Conservation (phyloP, 2,113 vertebrate genomes). For the Uria aalge region DNA sequence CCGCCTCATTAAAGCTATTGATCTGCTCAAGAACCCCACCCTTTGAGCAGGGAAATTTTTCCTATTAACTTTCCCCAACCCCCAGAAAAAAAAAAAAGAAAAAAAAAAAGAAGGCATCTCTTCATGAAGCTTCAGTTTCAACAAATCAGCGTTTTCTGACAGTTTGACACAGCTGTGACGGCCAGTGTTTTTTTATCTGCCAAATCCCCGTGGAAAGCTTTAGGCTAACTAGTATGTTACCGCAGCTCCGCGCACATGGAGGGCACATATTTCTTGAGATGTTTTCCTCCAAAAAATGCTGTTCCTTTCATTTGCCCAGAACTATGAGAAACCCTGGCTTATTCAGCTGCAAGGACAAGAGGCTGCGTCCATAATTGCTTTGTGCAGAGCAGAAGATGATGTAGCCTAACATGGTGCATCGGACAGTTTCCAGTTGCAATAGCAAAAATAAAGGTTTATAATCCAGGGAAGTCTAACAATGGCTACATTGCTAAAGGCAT, state of each 20-base stretch:
- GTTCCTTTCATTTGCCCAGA: not conserved
- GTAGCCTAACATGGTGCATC: not conserved
- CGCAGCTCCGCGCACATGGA: not conserved
- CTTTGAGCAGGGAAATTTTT: no score
- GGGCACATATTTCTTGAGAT: not conserved
- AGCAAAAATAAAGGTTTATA: not conserved
- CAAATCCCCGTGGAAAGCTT: not conserved
- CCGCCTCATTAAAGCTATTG: not conserved
- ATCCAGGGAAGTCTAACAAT: no score
- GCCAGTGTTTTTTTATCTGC: not conserved
- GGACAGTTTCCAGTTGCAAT: not conserved
- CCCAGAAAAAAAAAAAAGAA: no score
- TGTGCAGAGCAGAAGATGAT: not conserved
- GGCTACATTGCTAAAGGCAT: not conserved
- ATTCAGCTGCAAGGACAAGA: not conserved
- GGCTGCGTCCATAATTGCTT: not conserved
- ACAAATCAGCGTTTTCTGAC: not conserved
- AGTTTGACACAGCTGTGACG: rapidly evolving
- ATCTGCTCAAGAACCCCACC: not conserved
- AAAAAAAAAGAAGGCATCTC: not conserved
- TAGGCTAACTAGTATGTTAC: not conserved
- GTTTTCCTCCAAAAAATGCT: not conserved
- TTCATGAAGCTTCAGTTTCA: not conserved
- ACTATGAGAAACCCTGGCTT: not conserved
- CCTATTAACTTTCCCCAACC: rapidly evolving